These are phyloP conservation scores for Chelon auratus DNA, from an alignment of 2,797 vertebrate species.

Conservation along the genomic window DNA sequence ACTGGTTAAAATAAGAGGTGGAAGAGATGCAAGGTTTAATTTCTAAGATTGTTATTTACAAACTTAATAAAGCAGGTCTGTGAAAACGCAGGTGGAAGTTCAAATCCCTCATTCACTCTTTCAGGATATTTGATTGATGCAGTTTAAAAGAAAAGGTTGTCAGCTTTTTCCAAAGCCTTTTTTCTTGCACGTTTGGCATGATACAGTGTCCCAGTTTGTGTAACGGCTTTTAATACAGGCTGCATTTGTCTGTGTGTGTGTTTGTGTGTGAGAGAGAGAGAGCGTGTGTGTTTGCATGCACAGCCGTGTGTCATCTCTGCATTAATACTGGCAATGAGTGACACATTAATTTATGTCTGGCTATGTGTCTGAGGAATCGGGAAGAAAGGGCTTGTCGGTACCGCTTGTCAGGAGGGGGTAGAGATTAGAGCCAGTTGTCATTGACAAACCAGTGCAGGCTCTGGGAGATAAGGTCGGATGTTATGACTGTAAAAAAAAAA, in stretches of 20 bases:
- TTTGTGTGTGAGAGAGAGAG: constrained; percentile 19
- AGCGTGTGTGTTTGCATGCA: constrained; percentile 53
- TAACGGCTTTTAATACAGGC: constrained; percentile 74
- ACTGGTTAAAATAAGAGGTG: constrained; percentile 28
- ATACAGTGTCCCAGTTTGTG: constrained; percentile 82
- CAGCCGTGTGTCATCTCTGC: constrained; percentile 71
- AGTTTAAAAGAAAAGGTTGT: constrained; percentile 61
- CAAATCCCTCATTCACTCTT: constrained; percentile 57
- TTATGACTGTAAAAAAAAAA: constrained; percentile 91
- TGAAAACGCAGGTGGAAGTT: constrained; percentile 40
- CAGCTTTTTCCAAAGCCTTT: constrained; percentile 65
- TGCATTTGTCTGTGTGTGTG: constrained; percentile 61
- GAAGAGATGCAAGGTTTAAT: constrained; percentile 28
- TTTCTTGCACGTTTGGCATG: constrained; percentile 62
- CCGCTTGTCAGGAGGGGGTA: constrained; percentile 91
- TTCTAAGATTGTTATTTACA: constrained; percentile 52
- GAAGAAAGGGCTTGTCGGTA: constrained; percentile 95
- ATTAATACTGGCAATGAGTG: constrained; percentile 89
- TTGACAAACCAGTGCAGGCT: constrained; percentile 91
- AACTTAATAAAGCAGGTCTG: constrained; percentile 50
- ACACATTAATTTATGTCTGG: constrained; percentile 99
- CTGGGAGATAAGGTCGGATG: constrained; percentile 93
- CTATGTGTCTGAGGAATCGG: constrained; percentile 94
- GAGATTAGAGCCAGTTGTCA: constrained; percentile 96
- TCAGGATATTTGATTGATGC: constrained; percentile 71